Percentiles rank a stretch among this genome's conserved stretches.
Evolutionary conservation across 2,888 invertebrate species (phyloP).

Genomic region (Congeria kusceri): DNA sequence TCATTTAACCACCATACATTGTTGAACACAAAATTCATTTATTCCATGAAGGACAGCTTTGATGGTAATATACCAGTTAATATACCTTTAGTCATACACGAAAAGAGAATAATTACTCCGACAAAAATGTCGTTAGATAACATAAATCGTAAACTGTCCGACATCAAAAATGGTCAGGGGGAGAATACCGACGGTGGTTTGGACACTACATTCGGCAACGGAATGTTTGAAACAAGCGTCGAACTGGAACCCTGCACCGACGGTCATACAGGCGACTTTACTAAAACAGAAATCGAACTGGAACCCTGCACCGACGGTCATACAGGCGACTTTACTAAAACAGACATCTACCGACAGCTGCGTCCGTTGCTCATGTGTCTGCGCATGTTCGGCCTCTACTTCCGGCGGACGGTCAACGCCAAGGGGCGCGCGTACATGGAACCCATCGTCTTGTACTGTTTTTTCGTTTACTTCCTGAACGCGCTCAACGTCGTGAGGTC

Average conservation of each 20-base stretch:
- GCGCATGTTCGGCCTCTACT: conserved; percentile 61
- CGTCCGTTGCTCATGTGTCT: conserved; percentile 54
- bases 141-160: too few species aligned
- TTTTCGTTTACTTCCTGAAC: conserved; percentile 44
- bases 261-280: conserved; percentile 15
- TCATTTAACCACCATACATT: too few species aligned
- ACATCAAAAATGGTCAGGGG: too few species aligned
- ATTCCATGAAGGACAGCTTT: too few species aligned
- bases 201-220: background rate
- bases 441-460: conserved; percentile 46
- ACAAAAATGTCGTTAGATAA: too few species aligned
- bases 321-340: conserved; percentile 28
- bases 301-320: conserved; percentile 4
- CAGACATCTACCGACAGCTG: conserved; percentile 49
- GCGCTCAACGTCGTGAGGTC: conserved; percentile 54
- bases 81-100: too few species aligned
- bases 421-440: conserved; percentile 38
- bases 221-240: background rate
- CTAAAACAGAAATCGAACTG: conserved; percentile 37
- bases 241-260: conserved; percentile 21
- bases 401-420: conserved; percentile 30
- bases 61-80: too few species aligned
- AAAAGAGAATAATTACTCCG: too few species aligned
- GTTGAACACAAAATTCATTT: too few species aligned
- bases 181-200: too few species aligned